Evolutionary conservation across 53 echinoderm and acorn worm species (phyloP), one percentile per base, ranked within the genome.

Genomic region (Hippasteria phrygiana): DNA sequence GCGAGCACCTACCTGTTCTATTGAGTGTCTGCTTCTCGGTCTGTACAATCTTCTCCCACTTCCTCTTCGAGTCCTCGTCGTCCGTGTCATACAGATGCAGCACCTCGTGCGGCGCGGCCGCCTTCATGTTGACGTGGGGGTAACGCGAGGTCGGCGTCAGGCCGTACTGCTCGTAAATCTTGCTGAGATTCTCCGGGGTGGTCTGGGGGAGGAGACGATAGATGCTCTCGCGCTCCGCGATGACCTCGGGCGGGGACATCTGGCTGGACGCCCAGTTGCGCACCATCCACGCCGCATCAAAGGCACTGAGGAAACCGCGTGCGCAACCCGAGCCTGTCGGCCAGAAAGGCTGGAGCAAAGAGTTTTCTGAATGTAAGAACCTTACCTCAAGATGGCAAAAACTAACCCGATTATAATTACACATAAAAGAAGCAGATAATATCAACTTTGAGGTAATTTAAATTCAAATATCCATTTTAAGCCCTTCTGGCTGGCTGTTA

Each of bases 321-420:
- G 99, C 99, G 83, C 99, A 99, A 5, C 99, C 99, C 37, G 99
- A 99, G 9, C 99, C 99, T 5, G 99, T 99, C 16, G 99, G 99
- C 99, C 99, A 99, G 62, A 99, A 99, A 62, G 99, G 99, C 99
- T 99, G 83, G 69, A 35, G 64, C 8, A 50, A 53, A 45, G 42
- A 59, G 10, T 9, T 18, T 11, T 20, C 13, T 4, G 17, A 42
- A 32, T 13, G 31, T 37, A 16, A 37, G 20, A 29, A 51, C 13
- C 11, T 6, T 53, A 5, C n/a, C n/a, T n/a, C n/a, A n/a, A n/a
- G n/a, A n/a, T n/a, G n/a, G n/a, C n/a, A n/a, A n/a, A n/a, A n/a
- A n/a, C n/a, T n/a, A n/a, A n/a, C n/a, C n/a, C n/a, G n/a, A n/a
- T n/a, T n/a, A n/a, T n/a, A n/a, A n/a, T n/a, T n/a, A n/a, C n/a